Evolutionary conservation across 2,113 vertebrate species (phyloP).

Genomic region (Aptenodytes forsteri): DNA sequence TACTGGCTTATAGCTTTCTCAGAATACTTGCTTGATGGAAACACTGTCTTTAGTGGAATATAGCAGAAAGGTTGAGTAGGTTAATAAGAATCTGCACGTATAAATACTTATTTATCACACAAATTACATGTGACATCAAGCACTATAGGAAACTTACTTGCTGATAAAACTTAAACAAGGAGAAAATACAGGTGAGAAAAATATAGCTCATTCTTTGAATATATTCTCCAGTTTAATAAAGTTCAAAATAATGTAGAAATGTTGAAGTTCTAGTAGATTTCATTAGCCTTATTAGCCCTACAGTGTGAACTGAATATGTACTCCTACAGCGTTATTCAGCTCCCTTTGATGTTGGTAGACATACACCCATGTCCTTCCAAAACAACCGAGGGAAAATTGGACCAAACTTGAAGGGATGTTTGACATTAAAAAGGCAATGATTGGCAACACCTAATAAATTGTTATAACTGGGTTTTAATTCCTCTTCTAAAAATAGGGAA

Average conservation of each 20-base stretch:
- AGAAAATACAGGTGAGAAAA: not conserved
- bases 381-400: not conserved
- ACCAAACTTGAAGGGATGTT: not conserved
- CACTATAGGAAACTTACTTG: not conserved
- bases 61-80: not conserved
- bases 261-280: not conserved
- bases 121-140: not conserved
- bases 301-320: not conserved
- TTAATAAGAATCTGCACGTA: not conserved
- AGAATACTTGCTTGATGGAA: not conserved
- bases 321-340: not conserved
- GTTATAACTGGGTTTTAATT: not conserved
- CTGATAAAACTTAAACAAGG: not conserved
- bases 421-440: not conserved
- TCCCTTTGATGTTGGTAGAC: not conserved
- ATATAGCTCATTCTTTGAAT: not conserved
- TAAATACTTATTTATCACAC: not conserved
- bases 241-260: not conserved
- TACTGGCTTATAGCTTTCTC: not conserved
- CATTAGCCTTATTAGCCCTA: not conserved
- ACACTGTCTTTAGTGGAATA: not conserved
- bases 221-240: not conserved
- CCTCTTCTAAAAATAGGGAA: not conserved
- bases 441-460: not conserved
- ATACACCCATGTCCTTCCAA: not conserved